Conservation (phyloP, 2,888 invertebrate species). For the Automeris io region DNA sequence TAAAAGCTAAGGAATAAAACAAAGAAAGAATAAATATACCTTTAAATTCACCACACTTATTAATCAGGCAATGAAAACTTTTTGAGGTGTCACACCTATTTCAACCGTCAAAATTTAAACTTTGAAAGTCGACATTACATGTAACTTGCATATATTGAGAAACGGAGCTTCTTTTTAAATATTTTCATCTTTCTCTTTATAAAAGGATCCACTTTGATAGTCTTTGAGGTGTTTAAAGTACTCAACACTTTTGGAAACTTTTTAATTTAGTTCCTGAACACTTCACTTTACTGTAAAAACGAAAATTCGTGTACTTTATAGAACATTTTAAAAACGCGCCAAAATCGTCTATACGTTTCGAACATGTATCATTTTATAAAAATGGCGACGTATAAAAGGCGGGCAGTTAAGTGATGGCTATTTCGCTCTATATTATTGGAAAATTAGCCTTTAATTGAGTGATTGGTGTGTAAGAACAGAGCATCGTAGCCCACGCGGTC, state of each 20-base stretch:
- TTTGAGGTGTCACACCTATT: background rate
- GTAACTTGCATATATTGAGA: conserved; percentile 44
- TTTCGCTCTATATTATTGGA: conserved; percentile 63
- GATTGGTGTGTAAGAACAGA: conserved; percentile 48
- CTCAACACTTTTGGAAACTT: conserved; percentile 17
- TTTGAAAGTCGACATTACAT: background rate
- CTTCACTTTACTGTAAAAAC: conserved; percentile 20
- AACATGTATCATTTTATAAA: conserved; percentile 36
- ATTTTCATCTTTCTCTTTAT: conserved; percentile 71
- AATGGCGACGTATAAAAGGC: conserved; percentile 40
- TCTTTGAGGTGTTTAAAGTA: conserved; percentile 13
- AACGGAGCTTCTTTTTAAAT: conserved; percentile 69
- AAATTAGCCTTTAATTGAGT: conserved; percentile 64
- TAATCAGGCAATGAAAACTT: background rate
- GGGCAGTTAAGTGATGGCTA: conserved; percentile 52
- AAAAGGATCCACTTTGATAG: conserved; percentile 58
- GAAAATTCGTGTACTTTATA: conserved; percentile 5
- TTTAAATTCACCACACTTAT: background rate
- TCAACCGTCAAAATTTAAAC: background rate
- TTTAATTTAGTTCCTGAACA: conserved; percentile 29
- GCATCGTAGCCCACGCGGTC: conserved; percentile 60
- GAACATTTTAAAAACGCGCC: conserved; percentile 37
- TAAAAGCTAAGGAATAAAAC: background rate
- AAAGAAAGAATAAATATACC: conserved; percentile 1
- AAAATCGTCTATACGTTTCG: conserved; percentile 50